Base-by-base conservation (phyloP, 2,797 vertebrate genomes). In the Limosa lapponica region DNA sequence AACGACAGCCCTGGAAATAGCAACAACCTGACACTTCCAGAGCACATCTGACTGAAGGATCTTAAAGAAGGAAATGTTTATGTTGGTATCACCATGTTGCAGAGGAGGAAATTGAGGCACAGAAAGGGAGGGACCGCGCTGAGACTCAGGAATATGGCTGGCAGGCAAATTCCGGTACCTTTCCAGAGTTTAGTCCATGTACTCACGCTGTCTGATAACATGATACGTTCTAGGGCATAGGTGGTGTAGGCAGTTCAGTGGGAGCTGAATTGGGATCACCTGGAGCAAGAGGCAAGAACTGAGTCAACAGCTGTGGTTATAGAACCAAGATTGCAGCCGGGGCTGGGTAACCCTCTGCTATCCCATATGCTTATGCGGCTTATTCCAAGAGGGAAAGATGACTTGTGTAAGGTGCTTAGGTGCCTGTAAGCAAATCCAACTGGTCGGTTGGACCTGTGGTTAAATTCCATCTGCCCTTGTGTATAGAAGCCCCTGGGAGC, bases 1-100 rank as follows among this genome's bases (percentile, higher is more conserved):
- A 90, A 73, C 3, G n/a, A 82, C 82, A 94, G 62, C 66, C 64
- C 77, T 89, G 70, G 85, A 95, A 96, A 95, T 14, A 92, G 75
- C 55, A 94, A 70, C 81, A 82, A 71, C 80, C 86, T 87, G 59
- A 37, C 15, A 10, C 51, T 77, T 89, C 23, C 55, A 84, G 80
- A 73, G 59, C 32, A 24, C 8, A 2, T 54, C 74, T 57, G 80
- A 64, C 49, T 3, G 1, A 41, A 80, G 30, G 87, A 36, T 79
- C 71, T 82, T 43, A 39, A 62, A 49, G 58, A 69, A 57, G 39
- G 39, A 77, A 74, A 73, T 6, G 5, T 67, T 81, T 67, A 2
- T 10, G 4, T 13, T 83, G 48, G 11, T 70, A n/a, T 55, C 24
- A 6, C 17, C 2, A 1, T 5, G 13, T 25, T 61, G 81, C 65